Evolutionary conservation across 1,140 invertebrate genomes (phyloP).

Genomic region (Muscidifurax raptorellus): DNA sequence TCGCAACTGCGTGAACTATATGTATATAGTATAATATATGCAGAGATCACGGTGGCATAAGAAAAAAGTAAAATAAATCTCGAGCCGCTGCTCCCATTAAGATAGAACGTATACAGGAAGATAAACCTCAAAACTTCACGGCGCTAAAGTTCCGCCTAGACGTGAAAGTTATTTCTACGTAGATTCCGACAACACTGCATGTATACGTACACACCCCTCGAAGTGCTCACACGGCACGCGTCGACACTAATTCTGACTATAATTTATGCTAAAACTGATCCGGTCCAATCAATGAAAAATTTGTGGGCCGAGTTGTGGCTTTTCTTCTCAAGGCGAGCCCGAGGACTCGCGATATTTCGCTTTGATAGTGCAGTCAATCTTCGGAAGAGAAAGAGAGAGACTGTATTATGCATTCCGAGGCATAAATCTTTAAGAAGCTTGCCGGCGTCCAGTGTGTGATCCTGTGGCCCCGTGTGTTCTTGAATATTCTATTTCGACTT

Average conservation of each 20-base stretch:
- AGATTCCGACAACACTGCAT: neutral
- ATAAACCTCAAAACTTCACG: slow-evolving; percentile 42
- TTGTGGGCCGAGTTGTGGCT: neutral
- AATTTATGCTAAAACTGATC: neutral
- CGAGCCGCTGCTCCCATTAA: slow-evolving; percentile 16
- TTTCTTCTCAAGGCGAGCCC: neutral
- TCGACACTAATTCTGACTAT: too few species aligned
- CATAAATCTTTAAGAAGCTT: slow-evolving; percentile 25
- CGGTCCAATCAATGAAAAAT: neutral
- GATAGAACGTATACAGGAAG: slow-evolving; percentile 30
- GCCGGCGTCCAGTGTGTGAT: neutral
- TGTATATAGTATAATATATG: too few species aligned
- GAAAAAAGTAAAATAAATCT: slow-evolving; percentile 33
- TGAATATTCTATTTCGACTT: slow-evolving; percentile 15
- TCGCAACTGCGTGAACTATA: too few species aligned
- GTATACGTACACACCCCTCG: too few species aligned
- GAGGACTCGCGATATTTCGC: neutral
- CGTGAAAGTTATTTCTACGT: neutral
- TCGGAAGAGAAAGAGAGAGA: neutral
- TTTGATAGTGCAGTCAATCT: neutral
- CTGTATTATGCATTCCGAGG: neutral
- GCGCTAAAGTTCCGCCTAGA: neutral
- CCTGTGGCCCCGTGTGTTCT: neutral
- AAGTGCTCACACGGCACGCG: too few species aligned
- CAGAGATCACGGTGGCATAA: too few species aligned